Evolutionary conservation across 2,888 invertebrate species (phyloP), one percentile per base, ranked within the genome.

Genomic region (Steinernema hermaphroditum): DNA sequence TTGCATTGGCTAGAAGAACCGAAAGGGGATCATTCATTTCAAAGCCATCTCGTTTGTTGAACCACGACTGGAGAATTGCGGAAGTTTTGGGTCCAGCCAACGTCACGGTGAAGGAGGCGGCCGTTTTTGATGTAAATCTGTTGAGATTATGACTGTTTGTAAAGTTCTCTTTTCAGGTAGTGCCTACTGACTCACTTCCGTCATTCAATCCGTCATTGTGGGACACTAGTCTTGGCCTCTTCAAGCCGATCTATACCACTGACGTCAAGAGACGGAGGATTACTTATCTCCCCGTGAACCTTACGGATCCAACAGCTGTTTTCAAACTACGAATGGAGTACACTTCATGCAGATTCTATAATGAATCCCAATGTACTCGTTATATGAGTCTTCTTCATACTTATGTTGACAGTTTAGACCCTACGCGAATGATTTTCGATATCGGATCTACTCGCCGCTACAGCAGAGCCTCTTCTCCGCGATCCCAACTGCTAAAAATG

Each of bases 281-380:
- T 22, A 29, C 27, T 12, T 62, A 32, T 16, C 32, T 62, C 16
- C 62, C 62, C 12, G 62, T 62, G 32, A 62, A 62, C 16, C 62
- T 62, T 2, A 62, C 62, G 19, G 62, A 62, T 32, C 62, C 62
- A 34, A 62, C 62, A 2, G 62, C 34, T 27, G 62, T 62, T 2
- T 62, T 62, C 62, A 29, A 34, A 29, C 8, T 34, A 16, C 27
- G 2, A 8, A 9, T 62, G 16, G 32, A 62, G 19, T 62, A 62
- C 34, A 29, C 16, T 2, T 29, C 29, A 2, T 62, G 62, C 32
- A 62, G 19, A 14, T 62, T 62, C 62, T 62, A 14, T n/a, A 32
- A 62, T 32, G 62, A 62, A n/a, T 32, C 62, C 12, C 27, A 62
- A 19, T 62, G 62, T 62, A 62, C n/a, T n/a, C n/a, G n/a, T n/a